Evolutionary conservation across 2,888 invertebrate species (phyloP).

Genomic region (Eurytoma californica): DNA sequence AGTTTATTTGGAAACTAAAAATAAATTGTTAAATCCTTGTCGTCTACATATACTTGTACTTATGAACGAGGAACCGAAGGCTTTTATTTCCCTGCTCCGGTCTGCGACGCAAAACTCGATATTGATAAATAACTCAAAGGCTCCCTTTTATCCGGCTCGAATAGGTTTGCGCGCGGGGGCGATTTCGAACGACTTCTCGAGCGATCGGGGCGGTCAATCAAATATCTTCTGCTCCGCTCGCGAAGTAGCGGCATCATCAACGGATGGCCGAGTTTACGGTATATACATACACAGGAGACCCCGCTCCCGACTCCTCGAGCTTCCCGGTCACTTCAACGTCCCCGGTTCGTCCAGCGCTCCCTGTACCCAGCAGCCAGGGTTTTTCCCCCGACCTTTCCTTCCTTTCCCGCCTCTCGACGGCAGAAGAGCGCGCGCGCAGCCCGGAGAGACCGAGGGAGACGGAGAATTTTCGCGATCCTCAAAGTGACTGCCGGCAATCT

Average conservation of each 20-base stretch:
- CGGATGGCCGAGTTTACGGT: constrained; percentile 1
- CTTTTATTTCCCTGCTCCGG: too few relatives aligned
- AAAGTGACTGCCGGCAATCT: constrained; percentile 62
- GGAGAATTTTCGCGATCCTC: constrained; percentile 42
- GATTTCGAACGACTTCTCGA: constrained; percentile 22
- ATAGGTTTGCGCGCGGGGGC: neutral
- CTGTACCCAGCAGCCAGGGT: neutral
- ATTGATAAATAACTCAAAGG: neutral
- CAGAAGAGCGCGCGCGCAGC: neutral
- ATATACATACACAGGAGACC: neutral
- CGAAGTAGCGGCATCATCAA: neutral
- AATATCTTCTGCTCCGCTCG: constrained; percentile 5
- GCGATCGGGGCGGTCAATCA: constrained; percentile 21
- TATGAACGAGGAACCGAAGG: too few relatives aligned
- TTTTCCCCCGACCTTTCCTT: neutral
- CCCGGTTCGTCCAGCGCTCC: constrained; percentile 16
- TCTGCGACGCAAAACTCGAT: too few relatives aligned
- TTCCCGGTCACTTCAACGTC: constrained; percentile 5
- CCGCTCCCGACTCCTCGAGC: neutral
- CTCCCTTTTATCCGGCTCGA: neutral
- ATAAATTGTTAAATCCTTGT: too few relatives aligned
- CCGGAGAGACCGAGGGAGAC: neutral
- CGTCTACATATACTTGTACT: too few relatives aligned
- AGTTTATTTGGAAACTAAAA: too few relatives aligned
- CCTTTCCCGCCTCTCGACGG: constrained; percentile 11